Conservation (phyloP, 2,888 invertebrate genomes). For the Ceratothoa steindachneri region DNA sequence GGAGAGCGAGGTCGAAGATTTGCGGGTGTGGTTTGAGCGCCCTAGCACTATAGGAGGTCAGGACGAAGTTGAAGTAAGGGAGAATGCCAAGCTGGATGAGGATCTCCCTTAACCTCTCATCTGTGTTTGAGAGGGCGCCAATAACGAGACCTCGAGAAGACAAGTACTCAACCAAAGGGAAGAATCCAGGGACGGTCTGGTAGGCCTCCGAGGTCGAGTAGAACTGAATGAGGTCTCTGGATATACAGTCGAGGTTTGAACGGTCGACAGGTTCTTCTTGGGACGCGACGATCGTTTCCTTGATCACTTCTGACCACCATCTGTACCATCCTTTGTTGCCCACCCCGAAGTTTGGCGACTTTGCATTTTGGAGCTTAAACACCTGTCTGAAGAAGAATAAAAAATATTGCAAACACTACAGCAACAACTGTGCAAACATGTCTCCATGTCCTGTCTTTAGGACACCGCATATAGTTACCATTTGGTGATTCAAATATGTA, state of each 20-base stretch:
- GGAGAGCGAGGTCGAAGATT: constrained; percentile 67
- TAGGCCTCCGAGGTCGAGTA: constrained; percentile 71
- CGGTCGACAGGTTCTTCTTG: constrained; percentile 46
- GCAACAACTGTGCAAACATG: no score
- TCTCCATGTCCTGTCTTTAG: no score
- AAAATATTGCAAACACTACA: background rate
- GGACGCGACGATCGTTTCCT: constrained; percentile 61
- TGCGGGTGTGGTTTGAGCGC: constrained; percentile 68
- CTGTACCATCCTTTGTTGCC: constrained; percentile 67
- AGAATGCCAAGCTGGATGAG: constrained; percentile 64
- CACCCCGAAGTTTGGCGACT: constrained; percentile 77
- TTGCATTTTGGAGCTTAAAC: constrained; percentile 62
- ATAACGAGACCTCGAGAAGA: constrained; percentile 53
- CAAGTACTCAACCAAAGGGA: constrained; percentile 64
- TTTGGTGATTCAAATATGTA: no score
- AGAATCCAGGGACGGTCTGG: constrained; percentile 65
- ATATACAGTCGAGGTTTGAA: constrained; percentile 49
- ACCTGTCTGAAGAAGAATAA: constrained; percentile 58
- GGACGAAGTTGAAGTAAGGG: constrained; percentile 71
- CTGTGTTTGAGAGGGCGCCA: constrained; percentile 84
- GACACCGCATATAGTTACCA: no score
- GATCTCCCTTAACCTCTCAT: constrained; percentile 69
- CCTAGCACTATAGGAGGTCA: constrained; percentile 72
- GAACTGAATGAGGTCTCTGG: constrained; percentile 55
- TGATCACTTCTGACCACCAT: constrained; percentile 76